These are phyloP conservation scores for Vanacampus margaritifer DNA, from an alignment of 2,113 vertebrate species.

Conservation along the genomic window DNA sequence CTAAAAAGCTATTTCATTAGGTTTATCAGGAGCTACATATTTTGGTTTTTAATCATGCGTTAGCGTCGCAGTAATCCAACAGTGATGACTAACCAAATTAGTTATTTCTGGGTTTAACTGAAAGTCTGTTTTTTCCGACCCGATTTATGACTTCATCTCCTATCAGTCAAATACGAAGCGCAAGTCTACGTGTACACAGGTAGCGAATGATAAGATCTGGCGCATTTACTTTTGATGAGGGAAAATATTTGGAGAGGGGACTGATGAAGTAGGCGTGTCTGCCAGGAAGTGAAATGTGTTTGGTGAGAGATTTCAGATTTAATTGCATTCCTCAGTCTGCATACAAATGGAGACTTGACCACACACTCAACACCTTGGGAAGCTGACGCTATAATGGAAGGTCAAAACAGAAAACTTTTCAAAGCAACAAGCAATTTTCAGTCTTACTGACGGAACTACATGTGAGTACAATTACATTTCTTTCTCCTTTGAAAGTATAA, in stretches of 20 bases:
- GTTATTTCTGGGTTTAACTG: background rate
- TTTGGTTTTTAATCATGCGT: too few species aligned
- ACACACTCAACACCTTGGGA: conserved; percentile 20
- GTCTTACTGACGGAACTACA: background rate
- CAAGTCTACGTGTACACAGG: conserved; percentile 46
- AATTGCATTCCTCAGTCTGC: conserved; percentile 66
- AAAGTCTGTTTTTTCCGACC: background rate
- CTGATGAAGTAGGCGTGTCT: conserved; percentile 49
- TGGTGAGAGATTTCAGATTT: conserved; percentile 71
- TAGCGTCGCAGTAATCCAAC: background rate
- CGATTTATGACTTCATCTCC: conserved; percentile 17
- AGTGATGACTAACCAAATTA: background rate
- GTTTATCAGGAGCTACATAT: too few species aligned
- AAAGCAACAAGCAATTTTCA: conserved; percentile 3
- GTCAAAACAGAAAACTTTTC: conserved; percentile 22
- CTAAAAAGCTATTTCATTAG: too few species aligned
- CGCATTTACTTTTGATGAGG: conserved; percentile 74
- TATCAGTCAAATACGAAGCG: conserved; percentile 20
- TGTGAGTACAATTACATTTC: too few species aligned
- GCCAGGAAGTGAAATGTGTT: conserved; percentile 58
- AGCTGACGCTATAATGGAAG: conserved; percentile 9
- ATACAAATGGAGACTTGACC: conserved; percentile 51
- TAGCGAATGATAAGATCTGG: conserved; percentile 59
- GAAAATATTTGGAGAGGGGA: conserved; percentile 71
- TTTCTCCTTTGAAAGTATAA: too few species aligned